These are phyloP conservation scores for Phrynosoma platyrhinos DNA, from an alignment of 2,113 vertebrate species.

Conservation along the genomic window DNA sequence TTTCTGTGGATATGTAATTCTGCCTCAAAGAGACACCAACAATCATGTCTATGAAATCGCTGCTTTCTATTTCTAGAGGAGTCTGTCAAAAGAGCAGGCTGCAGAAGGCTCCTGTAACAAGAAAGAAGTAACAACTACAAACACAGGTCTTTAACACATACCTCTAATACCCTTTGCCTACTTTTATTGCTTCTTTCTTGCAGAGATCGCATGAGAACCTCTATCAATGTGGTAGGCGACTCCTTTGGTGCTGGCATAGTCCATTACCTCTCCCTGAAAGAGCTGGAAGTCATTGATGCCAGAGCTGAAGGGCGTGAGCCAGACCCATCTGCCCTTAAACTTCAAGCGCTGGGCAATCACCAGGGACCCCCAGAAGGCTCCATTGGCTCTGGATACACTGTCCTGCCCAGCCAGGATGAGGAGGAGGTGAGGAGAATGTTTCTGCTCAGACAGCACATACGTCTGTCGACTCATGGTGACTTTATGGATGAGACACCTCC, in stretches of 20 bases:
- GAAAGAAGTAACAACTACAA: background rate
- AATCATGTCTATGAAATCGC: too few relatives aligned
- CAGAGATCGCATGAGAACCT: slow-evolving; percentile 86
- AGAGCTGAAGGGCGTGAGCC: slow-evolving; percentile 47
- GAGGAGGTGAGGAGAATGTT: slow-evolving; percentile 17
- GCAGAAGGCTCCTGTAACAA: background rate
- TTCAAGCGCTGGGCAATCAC: slow-evolving; percentile 56
- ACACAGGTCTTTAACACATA: background rate
- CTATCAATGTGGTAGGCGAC: slow-evolving; percentile 87
- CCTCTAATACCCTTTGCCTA: background rate
- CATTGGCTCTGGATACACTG: slow-evolving; percentile 71
- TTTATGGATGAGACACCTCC: too few relatives aligned
- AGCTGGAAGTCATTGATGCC: slow-evolving; percentile 78
- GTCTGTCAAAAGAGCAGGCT: background rate
- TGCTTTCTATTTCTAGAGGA: background rate
- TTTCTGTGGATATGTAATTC: too few relatives aligned
- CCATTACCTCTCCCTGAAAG: slow-evolving; percentile 79
- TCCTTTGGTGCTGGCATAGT: slow-evolving; percentile 86
- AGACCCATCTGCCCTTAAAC: slow-evolving; percentile 71
- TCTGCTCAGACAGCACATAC: too few relatives aligned
- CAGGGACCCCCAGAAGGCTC: slow-evolving; percentile 58
- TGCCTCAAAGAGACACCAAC: too few relatives aligned
- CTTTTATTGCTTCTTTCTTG: background rate
- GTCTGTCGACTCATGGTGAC: too few relatives aligned
- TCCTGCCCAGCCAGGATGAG: slow-evolving; percentile 78